Evolutionary conservation across 2,113 vertebrate species (phyloP).

Genomic region (Rhegmatorhina hoffmannsi): DNA sequence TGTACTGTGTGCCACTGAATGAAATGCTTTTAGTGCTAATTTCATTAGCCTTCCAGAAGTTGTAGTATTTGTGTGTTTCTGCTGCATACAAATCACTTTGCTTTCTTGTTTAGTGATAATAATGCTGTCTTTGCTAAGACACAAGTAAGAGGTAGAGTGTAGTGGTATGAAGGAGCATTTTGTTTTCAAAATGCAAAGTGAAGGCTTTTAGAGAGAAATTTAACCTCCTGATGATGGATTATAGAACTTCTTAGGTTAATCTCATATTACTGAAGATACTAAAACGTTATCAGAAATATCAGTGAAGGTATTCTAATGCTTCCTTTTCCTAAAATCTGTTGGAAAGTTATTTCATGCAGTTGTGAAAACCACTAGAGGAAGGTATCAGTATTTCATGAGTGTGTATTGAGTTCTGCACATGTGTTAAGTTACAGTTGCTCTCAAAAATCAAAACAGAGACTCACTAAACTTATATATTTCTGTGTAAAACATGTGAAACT

Average conservation of each 20-base stretch:
- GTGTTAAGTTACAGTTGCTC: not conserved
- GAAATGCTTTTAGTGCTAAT: not conserved
- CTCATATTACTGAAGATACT: not conserved
- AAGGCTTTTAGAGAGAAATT: not conserved
- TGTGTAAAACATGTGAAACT: not conserved
- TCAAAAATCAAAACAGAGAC: not conserved
- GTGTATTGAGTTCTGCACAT: not conserved
- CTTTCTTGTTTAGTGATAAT: not conserved
- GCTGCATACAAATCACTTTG: not conserved
- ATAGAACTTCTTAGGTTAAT: not conserved
- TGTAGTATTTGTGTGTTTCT: not conserved
- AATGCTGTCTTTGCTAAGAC: not conserved
- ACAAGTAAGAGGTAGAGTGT: not conserved
- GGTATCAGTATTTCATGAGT: not conserved
- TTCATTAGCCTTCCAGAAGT: not conserved
- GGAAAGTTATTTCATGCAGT: constrained; percentile 2
- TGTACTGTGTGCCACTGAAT: not conserved
- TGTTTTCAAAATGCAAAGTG: not conserved
- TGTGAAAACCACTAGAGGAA: not conserved
- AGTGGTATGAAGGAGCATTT: not conserved
- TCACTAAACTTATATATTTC: not conserved
- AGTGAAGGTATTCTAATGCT: constrained; percentile 45
- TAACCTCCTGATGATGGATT: not conserved
- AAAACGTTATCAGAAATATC: constrained; percentile 13
- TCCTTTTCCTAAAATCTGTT: not conserved